These are phyloP conservation scores for Phrixothrix hirtus DNA, from an alignment of 2,888 invertebrate genomes.

Conservation along the genomic window DNA sequence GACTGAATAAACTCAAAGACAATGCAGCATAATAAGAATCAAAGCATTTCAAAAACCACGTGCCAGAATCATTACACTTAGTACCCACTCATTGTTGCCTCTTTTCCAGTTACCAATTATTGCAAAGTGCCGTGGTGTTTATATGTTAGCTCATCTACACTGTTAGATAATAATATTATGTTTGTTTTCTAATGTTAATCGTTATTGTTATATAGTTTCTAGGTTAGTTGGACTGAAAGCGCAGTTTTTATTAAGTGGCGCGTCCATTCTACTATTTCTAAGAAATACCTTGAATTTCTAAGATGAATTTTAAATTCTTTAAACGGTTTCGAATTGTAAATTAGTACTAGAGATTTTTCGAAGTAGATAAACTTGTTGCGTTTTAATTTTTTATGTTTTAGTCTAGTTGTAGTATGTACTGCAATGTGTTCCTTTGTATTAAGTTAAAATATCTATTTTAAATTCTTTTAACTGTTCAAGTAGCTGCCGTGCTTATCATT, in stretches of 20 bases:
- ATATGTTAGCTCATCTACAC: conserved; percentile 9
- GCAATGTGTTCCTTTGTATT: conserved; percentile 18
- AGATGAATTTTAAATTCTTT: conserved; percentile 17
- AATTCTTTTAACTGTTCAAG: no score
- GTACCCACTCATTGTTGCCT: no score
- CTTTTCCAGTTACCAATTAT: no score
- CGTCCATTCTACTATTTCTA: conserved; percentile 16
- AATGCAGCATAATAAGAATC: no score
- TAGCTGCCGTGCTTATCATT: no score
- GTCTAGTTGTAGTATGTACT: conserved; percentile 4
- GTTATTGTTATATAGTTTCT: conserved; percentile 39
- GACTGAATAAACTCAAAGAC: no score
- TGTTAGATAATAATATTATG: conserved; percentile 10
- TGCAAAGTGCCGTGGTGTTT: conserved; percentile 5
- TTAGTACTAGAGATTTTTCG: conserved; percentile 12
- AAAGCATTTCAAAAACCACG: conserved; percentile 4
- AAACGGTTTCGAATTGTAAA: conserved; percentile 10
- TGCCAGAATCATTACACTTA: no score
- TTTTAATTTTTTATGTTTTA: conserved; percentile 9
- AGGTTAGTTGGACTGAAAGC: conserved; percentile 30
- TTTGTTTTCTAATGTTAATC: conserved; percentile 20
- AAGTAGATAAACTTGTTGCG: conserved; percentile 7
- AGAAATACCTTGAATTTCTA: conserved; percentile 14
- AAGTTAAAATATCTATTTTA: conserved; percentile 3
- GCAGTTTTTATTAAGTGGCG: conserved; percentile 34